Percentiles rank a stretch among this genome's conserved stretches.
Evolutionary conservation across 1,140 invertebrate species (phyloP).

Genomic region (Caenorhabditis inopinata): DNA sequence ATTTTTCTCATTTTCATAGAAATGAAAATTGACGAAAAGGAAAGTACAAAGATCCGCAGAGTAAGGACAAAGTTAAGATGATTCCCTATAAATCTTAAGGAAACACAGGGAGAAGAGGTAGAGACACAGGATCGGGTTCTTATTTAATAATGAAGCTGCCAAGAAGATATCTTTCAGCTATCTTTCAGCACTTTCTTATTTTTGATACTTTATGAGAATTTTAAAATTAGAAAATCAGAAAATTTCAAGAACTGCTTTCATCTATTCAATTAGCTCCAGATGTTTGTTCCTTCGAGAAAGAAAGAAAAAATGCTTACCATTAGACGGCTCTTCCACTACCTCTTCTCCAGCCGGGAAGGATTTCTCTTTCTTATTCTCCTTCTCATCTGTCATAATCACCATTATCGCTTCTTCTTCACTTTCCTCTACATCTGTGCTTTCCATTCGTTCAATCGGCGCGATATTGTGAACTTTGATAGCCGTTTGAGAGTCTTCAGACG

Average conservation of each 20-base stretch:
- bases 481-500: neutral
- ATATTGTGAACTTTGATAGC: constrained; percentile 8
- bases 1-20: too few relatives aligned
- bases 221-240: neutral
- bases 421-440: neutral
- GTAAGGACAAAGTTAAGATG: too few relatives aligned
- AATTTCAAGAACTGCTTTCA: neutral
- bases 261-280: constrained; percentile 11
- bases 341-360: neutral
- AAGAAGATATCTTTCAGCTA: too few relatives aligned
- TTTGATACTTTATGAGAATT: too few relatives aligned
- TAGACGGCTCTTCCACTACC: neutral
- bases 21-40: too few relatives aligned
- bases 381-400: constrained; percentile 7
- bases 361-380: neutral
- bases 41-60: too few relatives aligned
- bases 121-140: too few relatives aligned
- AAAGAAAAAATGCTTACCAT: neutral
- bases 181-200: too few relatives aligned
- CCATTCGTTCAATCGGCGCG: constrained; percentile 9
- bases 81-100: too few relatives aligned
- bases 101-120: too few relatives aligned
- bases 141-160: too few relatives aligned
- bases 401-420: neutral
- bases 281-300: neutral